These are phyloP conservation scores for Hyalella azteca DNA, from an alignment of 2,888 invertebrate species.

Conservation along the genomic window DNA sequence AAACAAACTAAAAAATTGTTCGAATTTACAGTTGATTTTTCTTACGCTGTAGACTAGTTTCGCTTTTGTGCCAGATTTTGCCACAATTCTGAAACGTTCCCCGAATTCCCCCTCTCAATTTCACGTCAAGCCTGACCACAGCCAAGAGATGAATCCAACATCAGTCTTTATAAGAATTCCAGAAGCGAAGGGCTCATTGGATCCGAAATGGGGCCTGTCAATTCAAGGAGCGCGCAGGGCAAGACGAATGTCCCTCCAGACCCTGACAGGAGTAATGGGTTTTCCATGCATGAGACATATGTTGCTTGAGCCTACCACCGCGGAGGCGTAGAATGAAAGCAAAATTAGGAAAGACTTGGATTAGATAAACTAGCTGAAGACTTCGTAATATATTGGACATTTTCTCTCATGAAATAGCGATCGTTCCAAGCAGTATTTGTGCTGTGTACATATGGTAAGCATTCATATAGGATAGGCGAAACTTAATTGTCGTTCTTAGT, in stretches of 20 bases:
- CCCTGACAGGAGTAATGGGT: constrained; percentile 10
- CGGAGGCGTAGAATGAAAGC: not conserved
- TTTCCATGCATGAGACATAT: constrained; percentile 30
- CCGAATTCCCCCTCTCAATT: not conserved
- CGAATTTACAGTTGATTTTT: no score
- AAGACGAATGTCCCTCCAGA: constrained; percentile 17
- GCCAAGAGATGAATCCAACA: not conserved
- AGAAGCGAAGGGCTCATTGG: constrained; percentile 32
- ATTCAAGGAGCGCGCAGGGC: constrained; percentile 22
- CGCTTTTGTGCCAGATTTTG: no score
- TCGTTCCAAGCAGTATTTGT: no score
- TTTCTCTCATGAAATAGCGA: no score
- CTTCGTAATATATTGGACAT: no score
- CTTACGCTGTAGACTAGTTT: no score
- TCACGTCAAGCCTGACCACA: not conserved
- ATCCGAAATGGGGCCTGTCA: constrained; percentile 31
- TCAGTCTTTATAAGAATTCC: constrained; percentile 34
- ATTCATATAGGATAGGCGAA: no score
- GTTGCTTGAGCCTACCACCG: not conserved
- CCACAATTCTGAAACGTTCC: no score
- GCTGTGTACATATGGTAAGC: no score
- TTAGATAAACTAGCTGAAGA: no score
- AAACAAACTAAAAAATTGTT: no score
- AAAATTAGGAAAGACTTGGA: not conserved
- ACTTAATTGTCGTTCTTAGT: no score